phyloP scores from a whole-genome alignment of 1,140 invertebrate species.

The Drosophila triauraria region DNA sequence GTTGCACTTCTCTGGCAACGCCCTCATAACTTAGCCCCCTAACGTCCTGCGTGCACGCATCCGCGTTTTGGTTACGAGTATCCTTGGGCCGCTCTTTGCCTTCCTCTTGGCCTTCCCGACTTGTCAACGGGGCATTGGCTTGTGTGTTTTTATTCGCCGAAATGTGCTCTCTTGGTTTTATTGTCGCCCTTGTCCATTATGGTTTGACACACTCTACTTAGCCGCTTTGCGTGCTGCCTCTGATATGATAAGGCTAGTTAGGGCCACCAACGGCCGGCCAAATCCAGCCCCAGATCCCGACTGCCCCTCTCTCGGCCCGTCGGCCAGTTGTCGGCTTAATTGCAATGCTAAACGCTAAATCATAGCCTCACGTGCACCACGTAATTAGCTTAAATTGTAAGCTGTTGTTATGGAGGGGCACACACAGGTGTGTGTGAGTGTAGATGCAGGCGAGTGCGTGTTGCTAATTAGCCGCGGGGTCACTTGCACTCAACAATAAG shows the following conservation, averaged over 20 bases:
- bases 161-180: slow-evolving; percentile 45
- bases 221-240: slow-evolving; percentile 60
- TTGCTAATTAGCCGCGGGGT: slow-evolving; percentile 32
- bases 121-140: slow-evolving; percentile 50
- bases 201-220: slow-evolving; percentile 56
- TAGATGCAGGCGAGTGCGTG: slow-evolving; percentile 18
- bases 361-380: slow-evolving; percentile 78
- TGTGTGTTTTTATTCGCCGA: slow-evolving; percentile 16
- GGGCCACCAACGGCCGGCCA: neutral
- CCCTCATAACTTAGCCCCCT: slow-evolving; percentile 62
- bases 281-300: neutral
- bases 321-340: slow-evolving; percentile 62
- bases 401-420: slow-evolving; percentile 61
- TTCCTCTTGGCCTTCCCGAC: slow-evolving; percentile 10
- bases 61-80: slow-evolving; percentile 9
- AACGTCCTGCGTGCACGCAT: slow-evolving; percentile 31
- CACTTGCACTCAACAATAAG: slow-evolving; percentile 15
- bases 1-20: slow-evolving; percentile 71
- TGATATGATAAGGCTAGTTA: slow-evolving; percentile 72
- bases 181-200: slow-evolving; percentile 70
- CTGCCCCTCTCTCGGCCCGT: neutral
- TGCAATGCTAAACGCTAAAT: slow-evolving; percentile 79
- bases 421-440: slow-evolving; percentile 23
- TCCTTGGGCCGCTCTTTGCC: slow-evolving; percentile 3
- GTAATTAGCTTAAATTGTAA: slow-evolving; percentile 83